These are phyloP conservation scores for Haemorhous mexicanus DNA, from an alignment of 2,113 vertebrate species.

Conservation along the genomic window DNA sequence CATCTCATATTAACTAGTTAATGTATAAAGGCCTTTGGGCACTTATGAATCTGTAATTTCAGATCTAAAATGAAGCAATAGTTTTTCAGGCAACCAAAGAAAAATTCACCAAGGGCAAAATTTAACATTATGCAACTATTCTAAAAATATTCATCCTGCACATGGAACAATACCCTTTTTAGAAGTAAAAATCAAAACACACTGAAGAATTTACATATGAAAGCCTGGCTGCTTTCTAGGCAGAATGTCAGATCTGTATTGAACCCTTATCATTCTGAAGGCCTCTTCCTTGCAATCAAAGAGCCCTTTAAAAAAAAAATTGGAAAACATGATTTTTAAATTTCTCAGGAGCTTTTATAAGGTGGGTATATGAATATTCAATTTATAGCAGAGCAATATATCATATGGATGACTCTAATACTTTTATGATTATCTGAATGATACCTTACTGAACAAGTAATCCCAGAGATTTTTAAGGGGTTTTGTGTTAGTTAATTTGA, in stretches of 20 bases:
- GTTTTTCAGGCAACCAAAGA: not conserved
- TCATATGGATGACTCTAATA: not conserved
- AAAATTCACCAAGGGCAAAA: constrained; percentile 12
- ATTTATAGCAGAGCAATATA: not conserved
- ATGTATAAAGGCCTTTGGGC: not conserved
- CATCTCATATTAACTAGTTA: constrained; percentile 46
- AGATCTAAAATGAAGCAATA: constrained; percentile 1
- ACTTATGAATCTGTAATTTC: constrained; percentile 33
- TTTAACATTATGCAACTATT: constrained; percentile 13
- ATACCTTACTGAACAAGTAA: not conserved
- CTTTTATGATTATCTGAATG: not conserved
- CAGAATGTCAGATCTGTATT: not conserved
- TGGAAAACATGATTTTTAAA: not conserved
- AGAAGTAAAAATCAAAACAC: constrained; percentile 27
- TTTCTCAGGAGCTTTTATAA: not conserved
- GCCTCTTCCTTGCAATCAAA: not conserved
- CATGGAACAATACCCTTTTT: not conserved
- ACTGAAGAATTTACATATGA: constrained; percentile 10
- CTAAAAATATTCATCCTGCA: constrained; percentile 37
- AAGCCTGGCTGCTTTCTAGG: constrained; percentile 37
- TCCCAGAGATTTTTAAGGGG: not conserved
- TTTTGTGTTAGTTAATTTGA: not conserved
- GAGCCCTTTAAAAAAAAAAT: not conserved
- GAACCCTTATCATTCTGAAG: not conserved
- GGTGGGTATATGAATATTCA: not conserved